These are phyloP conservation scores for Turdus rufiventris DNA, from an alignment of 2,113 vertebrate genomes.

Conservation along the genomic window DNA sequence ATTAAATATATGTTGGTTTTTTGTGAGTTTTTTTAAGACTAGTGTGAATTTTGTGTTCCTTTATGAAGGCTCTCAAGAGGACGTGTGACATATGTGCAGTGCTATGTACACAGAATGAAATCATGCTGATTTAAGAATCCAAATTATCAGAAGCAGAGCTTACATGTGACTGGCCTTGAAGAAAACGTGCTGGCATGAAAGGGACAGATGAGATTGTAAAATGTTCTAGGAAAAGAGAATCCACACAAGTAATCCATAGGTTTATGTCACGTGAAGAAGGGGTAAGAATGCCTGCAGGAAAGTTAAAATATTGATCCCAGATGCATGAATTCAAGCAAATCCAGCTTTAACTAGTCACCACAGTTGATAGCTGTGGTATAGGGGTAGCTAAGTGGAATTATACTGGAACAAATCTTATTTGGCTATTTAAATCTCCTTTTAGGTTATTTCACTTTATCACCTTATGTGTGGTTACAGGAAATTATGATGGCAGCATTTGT, in stretches of 20 bases:
- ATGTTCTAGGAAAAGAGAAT: background rate
- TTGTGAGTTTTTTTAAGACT: background rate
- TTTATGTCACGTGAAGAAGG: background rate
- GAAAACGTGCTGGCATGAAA: background rate
- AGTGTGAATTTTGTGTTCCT: background rate
- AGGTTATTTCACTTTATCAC: background rate
- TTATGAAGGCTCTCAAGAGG: background rate
- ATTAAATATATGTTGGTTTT: background rate
- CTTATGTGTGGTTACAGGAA: background rate
- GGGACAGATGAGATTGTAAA: background rate
- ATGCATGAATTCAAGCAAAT: background rate
- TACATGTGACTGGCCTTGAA: background rate
- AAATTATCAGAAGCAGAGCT: background rate
- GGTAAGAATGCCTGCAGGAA: background rate
- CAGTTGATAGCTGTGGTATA: background rate
- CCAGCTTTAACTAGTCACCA: background rate
- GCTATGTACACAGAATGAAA: background rate
- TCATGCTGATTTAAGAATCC: background rate
- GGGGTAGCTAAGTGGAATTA: background rate
- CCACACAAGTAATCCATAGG: background rate
- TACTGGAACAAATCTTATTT: background rate
- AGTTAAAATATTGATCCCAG: background rate
- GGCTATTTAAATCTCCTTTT: background rate
- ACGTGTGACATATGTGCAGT: accelerated
- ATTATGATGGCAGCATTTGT: background rate